A percentile compares a stretch with the other conserved stretches of the same genome.
These are phyloP conservation scores for Monopterus albus DNA, from an alignment of 2,113 vertebrate genomes.

Conservation along the genomic window DNA sequence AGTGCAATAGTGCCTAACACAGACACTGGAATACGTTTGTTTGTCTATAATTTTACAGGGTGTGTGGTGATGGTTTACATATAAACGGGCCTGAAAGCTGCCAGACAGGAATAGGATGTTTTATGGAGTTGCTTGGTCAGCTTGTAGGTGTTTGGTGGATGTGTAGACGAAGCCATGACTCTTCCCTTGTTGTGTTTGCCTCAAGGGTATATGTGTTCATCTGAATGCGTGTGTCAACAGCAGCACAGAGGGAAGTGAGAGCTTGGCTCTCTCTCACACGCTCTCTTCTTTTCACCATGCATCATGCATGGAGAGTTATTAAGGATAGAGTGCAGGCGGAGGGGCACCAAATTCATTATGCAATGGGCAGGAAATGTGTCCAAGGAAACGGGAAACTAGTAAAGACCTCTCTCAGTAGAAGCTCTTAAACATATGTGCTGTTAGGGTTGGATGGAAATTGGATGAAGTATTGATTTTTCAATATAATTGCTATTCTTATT, in stretches of 20 bases:
- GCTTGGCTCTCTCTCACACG: conserved; percentile 18
- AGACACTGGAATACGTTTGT: background rate
- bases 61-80: conserved; percentile 5
- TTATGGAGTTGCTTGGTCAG: conserved; percentile 61
- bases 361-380: conserved; percentile 64
- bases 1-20: background rate
- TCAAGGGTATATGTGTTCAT: conserved; percentile 52
- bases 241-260: conserved; percentile 37
- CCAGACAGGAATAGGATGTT: background rate
- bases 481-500: too few species aligned
- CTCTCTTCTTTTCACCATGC: conserved; percentile 20
- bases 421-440: conserved; percentile 57
- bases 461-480: too few species aligned
- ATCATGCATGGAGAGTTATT: conserved; percentile 54
- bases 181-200: conserved; percentile 58
- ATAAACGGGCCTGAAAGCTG: too few species aligned
- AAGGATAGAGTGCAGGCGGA: conserved; percentile 55
- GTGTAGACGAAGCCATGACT: conserved; percentile 54
- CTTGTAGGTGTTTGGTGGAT: conserved; percentile 56
- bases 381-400: conserved; percentile 56
- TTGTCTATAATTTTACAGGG: background rate
- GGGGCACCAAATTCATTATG: conserved; percentile 71
- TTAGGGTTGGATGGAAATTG: too few species aligned
- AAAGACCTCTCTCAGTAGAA: conserved; percentile 54
- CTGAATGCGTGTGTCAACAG: conserved; percentile 46